Conservation (phyloP, 2,888 invertebrate genomes). For the Nomada ferruginata region DNA sequence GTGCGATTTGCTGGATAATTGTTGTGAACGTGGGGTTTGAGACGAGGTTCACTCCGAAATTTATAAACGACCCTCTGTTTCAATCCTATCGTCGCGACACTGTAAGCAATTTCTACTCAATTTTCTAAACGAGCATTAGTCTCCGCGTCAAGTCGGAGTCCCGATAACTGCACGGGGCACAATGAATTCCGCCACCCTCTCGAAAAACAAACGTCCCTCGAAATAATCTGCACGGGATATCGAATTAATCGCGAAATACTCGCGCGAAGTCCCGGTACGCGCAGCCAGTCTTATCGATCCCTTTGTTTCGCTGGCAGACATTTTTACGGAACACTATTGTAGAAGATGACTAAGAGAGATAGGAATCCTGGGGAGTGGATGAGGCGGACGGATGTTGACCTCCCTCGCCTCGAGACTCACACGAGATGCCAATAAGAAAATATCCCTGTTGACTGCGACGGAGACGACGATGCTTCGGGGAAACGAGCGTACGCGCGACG, state of each 20-base stretch:
- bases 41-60: not conserved
- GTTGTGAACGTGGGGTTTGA: not conserved
- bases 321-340: conserved; percentile 34
- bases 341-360: conserved; percentile 44
- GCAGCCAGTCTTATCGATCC: conserved; percentile 16
- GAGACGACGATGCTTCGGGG: conserved; percentile 38
- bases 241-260: conserved; percentile 7
- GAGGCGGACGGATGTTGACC: conserved; percentile 61
- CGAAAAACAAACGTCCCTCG: not conserved
- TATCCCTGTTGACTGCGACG: conserved; percentile 13
- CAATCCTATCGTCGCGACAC: too few species aligned
- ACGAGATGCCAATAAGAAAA: conserved; percentile 57
- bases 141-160: too few species aligned
- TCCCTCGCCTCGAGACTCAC: conserved; percentile 35
- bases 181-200: not conserved
- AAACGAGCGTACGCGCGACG: conserved; percentile 52
- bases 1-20: not conserved
- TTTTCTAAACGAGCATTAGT: too few species aligned
- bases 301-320: conserved; percentile 30
- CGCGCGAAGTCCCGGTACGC: not conserved
- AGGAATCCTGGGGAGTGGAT: conserved; percentile 49
- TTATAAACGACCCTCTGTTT: too few species aligned
- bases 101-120: too few species aligned
- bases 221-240: not conserved
- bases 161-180: not conserved